These are phyloP conservation scores for Monopis laevigella DNA, from an alignment of 2,888 invertebrate genomes.

Conservation along the genomic window DNA sequence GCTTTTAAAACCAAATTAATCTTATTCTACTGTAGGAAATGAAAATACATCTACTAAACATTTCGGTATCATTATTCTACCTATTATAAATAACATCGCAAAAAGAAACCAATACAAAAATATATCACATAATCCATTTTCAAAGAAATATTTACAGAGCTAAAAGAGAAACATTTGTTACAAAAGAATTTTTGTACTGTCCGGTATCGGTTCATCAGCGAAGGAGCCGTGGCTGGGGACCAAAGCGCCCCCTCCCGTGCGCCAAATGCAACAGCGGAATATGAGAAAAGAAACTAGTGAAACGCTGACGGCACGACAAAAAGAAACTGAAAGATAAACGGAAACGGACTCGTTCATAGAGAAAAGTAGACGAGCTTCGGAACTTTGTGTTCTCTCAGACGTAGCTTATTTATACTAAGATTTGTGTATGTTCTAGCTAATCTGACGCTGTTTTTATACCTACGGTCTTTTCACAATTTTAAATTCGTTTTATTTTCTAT, in stretches of 20 bases:
- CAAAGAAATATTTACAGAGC: not conserved
- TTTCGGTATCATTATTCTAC: too few species aligned
- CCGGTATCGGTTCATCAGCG: conserved; percentile 14
- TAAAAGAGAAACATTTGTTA: conserved; percentile 3
- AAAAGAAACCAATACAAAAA: too few species aligned
- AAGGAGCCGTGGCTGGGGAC: conserved; percentile 8
- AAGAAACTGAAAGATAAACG: conserved; percentile 58
- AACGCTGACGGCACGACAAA: conserved; percentile 37
- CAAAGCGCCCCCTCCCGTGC: conserved; percentile 29
- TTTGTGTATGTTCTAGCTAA: too few species aligned
- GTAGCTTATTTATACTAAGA: too few species aligned
- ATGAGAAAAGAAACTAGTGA: conserved; percentile 49
- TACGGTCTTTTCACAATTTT: too few species aligned
- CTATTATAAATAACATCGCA: too few species aligned
- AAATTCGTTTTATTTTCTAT: too few species aligned
- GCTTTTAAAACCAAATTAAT: too few species aligned
- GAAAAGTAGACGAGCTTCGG: conserved; percentile 48
- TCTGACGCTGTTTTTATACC: too few species aligned
- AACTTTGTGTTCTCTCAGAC: conserved; percentile 39
- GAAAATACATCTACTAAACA: too few species aligned
- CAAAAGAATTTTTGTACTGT: conserved; percentile 14
- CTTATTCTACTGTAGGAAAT: too few species aligned
- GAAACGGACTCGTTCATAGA: conserved; percentile 57
- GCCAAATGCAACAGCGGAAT: conserved; percentile 46
- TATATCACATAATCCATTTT: too few species aligned